phyloP scores from a whole-genome alignment of 2,113 vertebrate species.

The Mustela lutreola region DNA sequence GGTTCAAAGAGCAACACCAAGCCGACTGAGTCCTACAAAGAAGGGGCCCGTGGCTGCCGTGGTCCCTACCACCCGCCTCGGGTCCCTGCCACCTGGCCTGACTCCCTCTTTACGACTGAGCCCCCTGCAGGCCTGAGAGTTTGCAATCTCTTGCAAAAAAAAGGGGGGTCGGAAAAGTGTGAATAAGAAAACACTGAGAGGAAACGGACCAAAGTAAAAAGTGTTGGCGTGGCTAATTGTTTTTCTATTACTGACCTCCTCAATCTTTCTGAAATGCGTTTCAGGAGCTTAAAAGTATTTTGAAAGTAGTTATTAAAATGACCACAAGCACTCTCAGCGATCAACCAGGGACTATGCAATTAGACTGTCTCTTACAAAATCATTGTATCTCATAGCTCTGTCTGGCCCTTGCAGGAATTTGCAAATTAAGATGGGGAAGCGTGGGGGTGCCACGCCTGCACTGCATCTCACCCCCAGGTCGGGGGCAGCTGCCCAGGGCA shows the following conservation, averaged over 20 bases:
- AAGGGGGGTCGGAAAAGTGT: not conserved
- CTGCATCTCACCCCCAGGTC: not conserved
- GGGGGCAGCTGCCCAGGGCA: not conserved
- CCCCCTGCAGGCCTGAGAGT: not conserved
- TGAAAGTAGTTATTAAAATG: not conserved
- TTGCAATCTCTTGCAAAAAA: not conserved
- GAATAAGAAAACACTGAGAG: not conserved
- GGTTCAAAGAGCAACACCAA: not conserved
- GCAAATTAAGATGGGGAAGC: not conserved
- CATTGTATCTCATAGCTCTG: not conserved
- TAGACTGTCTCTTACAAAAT: rapidly evolving
- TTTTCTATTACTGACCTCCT: not conserved
- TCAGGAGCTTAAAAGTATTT: not conserved
- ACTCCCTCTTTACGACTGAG: no score
- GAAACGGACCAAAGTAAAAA: not conserved
- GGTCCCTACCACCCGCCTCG: rapidly evolving
- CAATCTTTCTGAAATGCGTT: not conserved
- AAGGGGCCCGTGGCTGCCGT: rapidly evolving
- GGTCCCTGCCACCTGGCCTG: rapidly evolving
- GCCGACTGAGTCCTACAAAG: rapidly evolving
- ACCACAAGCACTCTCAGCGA: not conserved
- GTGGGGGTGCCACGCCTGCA: no score
- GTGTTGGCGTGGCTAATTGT: no score
- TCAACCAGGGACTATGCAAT: not conserved
- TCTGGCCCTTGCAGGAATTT: not conserved